Percentiles rank a stretch among this genome's conserved stretches.
phyloP scores from a whole-genome alignment of 2,888 invertebrate species.

The Ptilodon capucinus region DNA sequence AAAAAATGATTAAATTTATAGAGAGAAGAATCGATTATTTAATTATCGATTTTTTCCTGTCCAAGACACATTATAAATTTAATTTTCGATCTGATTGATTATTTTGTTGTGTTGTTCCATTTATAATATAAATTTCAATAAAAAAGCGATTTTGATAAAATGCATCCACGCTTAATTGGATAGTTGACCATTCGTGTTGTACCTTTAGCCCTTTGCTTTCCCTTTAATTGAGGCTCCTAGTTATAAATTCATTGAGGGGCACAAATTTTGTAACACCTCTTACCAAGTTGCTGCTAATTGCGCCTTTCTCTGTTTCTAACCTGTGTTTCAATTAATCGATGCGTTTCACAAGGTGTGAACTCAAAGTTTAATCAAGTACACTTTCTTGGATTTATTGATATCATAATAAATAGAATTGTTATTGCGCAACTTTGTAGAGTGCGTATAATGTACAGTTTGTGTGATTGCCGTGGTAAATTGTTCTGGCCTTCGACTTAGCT shows the following conservation, averaged over 20 bases:
- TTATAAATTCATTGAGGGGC: conserved; percentile 73
- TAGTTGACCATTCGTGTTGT: conserved; percentile 39
- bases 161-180: conserved; percentile 36
- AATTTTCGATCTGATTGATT: too few relatives aligned
- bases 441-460: not conserved
- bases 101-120: not conserved
- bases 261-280: conserved; percentile 76
- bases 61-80: too few relatives aligned
- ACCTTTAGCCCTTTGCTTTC: conserved; percentile 65
- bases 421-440: conserved; percentile 16
- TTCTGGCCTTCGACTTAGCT: not conserved
- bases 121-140: not conserved
- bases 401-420: conserved; percentile 20
- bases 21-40: too few relatives aligned
- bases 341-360: conserved; percentile 55
- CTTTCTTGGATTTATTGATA: conserved; percentile 34
- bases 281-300: conserved; percentile 70
- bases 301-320: conserved; percentile 70
- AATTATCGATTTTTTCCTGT: too few relatives aligned
- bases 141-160: conserved; percentile 25
- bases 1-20: too few relatives aligned
- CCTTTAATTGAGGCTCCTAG: conserved; percentile 76
- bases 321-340: conserved; percentile 56
- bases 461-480: not conserved
- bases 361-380: conserved; percentile 40